Evolutionary conservation across 1,140 invertebrate species (phyloP), one percentile per base, ranked within the genome.

Genomic region (Pseudomyrmex concolor): DNA sequence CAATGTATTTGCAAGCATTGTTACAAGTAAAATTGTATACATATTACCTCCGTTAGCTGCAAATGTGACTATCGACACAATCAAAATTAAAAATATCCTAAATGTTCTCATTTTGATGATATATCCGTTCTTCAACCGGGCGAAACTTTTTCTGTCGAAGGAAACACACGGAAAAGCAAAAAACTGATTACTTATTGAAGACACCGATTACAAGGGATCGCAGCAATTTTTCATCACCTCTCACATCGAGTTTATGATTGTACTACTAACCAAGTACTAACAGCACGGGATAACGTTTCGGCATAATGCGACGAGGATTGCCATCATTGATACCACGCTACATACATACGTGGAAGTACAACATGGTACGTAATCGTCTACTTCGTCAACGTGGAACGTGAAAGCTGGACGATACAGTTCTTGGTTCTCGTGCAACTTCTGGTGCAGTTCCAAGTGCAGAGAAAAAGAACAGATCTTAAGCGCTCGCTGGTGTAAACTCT

Each of bases 11-110:
- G 45, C n/a, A 12, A 5, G 3, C 13, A 59, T 59, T 17, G 9
- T n/a, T n/a, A n/a, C 55, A 66, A 4, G 25, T 3, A 25, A 25
- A 59, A 67, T 55, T 54, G 3, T 78, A 7, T 78, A 7, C 34
- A 9, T 68, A 68, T 92, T 95, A 96, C 96, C 95, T 90, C 91
- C 92, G 83, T 94, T 94, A 15, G 94, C 93, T n/a, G 94, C 95
- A 73, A 95, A 94, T 59, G 96, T 94, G 63, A 96, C 92, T 34
- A 95, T 93, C 87, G 95, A 95, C 73, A 96, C 84, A 55, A 95
- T 92, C 70, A 96, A 83, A 19, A 96, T 89, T 68, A 95, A 87
- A 48, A 96, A 92, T 84, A 96, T 90, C 83, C 95, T 92, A 62
- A 95, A 93, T 84, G 94, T 94, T 90, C 93, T 95, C 96, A 96